phyloP scores from a whole-genome alignment of 1,140 invertebrate species.

The Anastatus disparis region DNA sequence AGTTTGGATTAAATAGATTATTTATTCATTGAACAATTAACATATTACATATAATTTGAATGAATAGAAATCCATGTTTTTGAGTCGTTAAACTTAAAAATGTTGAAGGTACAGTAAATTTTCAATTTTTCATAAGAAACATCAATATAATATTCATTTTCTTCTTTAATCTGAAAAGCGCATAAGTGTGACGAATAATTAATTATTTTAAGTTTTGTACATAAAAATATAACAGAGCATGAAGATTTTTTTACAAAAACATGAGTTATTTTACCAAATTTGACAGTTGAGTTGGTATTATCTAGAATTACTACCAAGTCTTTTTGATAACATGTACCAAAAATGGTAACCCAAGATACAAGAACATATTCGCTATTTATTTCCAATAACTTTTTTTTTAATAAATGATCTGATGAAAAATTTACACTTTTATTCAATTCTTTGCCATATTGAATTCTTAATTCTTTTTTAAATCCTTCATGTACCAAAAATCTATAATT shows the following conservation, averaged over 20 bases:
- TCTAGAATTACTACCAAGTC: neutral
- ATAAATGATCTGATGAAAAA: constrained; percentile 8
- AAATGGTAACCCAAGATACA: neutral
- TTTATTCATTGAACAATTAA: too few species aligned
- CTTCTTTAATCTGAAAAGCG: neutral
- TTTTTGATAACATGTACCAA: neutral
- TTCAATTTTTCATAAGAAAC: neutral
- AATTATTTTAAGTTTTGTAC: neutral
- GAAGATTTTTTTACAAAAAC: neutral
- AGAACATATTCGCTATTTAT: neutral
- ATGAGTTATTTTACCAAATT: constrained; percentile 13
- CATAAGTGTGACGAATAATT: constrained; percentile 2
- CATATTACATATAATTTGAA: too few species aligned
- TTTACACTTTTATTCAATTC: neutral
- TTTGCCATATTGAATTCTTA: constrained; percentile 9
- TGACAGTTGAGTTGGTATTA: neutral
- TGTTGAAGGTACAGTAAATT: too few species aligned
- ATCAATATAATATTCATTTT: neutral
- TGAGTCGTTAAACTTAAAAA: too few species aligned
- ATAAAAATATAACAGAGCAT: neutral
- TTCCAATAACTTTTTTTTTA: neutral
- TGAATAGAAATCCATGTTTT: too few species aligned
- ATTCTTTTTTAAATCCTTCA: constrained; percentile 19
- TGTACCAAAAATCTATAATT: constrained; percentile 26
- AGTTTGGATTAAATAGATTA: too few species aligned